These are phyloP conservation scores for Drosophila tropicalis DNA, from an alignment of 1,140 invertebrate genomes.

Conservation along the genomic window DNA sequence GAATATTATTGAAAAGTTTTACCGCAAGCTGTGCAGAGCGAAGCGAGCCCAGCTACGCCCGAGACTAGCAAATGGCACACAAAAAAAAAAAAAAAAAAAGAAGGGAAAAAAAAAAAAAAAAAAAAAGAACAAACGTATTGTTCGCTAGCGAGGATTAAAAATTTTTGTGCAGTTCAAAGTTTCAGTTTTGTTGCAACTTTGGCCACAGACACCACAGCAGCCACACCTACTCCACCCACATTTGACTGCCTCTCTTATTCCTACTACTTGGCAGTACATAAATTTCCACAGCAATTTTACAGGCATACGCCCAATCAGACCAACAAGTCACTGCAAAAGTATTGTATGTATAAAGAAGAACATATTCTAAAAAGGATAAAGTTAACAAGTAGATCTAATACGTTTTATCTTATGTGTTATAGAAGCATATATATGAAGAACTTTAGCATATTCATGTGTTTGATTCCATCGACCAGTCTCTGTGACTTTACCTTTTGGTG, in stretches of 20 bases:
- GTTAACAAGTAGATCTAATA: background rate
- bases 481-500: no score
- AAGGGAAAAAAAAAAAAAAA: background rate
- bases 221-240: slow-evolving; percentile 27
- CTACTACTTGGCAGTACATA: slow-evolving; percentile 54
- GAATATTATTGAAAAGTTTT: slow-evolving; percentile 80
- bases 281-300: slow-evolving; percentile 66
- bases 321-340: slow-evolving; percentile 45
- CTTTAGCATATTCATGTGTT: no score
- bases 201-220: slow-evolving; percentile 66
- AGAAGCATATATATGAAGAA: no score
- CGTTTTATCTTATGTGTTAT: background rate
- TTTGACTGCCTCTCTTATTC: background rate
- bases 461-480: no score
- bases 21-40: slow-evolving; percentile 71
- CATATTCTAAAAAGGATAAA: slow-evolving; percentile 6
- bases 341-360: background rate
- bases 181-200: slow-evolving; percentile 78
- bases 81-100: background rate
- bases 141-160: slow-evolving; percentile 58
- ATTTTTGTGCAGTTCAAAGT: slow-evolving; percentile 62
- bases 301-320: slow-evolving; percentile 46
- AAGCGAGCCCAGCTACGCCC: slow-evolving; percentile 3
- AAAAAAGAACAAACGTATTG: slow-evolving; percentile 76
- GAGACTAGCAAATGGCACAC: slow-evolving; percentile 8